Evolutionary conservation across 2,888 invertebrate genomes (phyloP), one percentile per base, ranked within the genome.

Genomic region (Clistopyga incitator): DNA sequence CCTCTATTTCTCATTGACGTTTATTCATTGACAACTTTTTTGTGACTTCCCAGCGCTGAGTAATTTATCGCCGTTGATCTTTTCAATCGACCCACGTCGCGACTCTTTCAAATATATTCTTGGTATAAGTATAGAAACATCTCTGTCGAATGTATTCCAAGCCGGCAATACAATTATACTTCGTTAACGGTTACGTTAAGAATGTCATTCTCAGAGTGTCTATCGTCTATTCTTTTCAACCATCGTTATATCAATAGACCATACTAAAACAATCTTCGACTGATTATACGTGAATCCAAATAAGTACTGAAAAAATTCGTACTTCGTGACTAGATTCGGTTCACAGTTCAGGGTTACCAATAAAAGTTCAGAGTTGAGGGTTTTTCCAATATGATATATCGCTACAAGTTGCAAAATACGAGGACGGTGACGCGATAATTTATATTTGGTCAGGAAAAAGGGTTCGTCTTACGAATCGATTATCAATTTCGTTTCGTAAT

Each of bases 241-340:
- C 11, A n/a, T 18, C 38, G 20, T 18, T 18, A 61, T 11, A 18
- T 52, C 52, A 4, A 3, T 20, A 8, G 4, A 52, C 3, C 8
- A 52, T 18, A 54, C 3, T 11, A 23, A 54, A 54, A 54, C 23
- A 10, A 54, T 23, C 23, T 54, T 20, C 23, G 11, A 11, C 23
- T 2, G 23, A 54, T 54, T 20, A 54, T 20, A 20, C 3, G 10
- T 18, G 20, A 54, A 3, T 20, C 23, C 3, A 20, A 54, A 54
- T 18, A 10, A 54, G 11, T 10, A 10, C 6, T 54, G 52, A 20
- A 54, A 54, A 54, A 11, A 23, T 20, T 4, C 2, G 54, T 11
- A 23, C 54, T 20, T 23, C 23, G 54, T 54, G 54, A 54, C 23
- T 54, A 20, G 54, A 54, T 54, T 52, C 52, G 54, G 54, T 54